Base-by-base conservation (phyloP, 1,140 invertebrate species). In the Macrobrachium nipponense region DNA sequence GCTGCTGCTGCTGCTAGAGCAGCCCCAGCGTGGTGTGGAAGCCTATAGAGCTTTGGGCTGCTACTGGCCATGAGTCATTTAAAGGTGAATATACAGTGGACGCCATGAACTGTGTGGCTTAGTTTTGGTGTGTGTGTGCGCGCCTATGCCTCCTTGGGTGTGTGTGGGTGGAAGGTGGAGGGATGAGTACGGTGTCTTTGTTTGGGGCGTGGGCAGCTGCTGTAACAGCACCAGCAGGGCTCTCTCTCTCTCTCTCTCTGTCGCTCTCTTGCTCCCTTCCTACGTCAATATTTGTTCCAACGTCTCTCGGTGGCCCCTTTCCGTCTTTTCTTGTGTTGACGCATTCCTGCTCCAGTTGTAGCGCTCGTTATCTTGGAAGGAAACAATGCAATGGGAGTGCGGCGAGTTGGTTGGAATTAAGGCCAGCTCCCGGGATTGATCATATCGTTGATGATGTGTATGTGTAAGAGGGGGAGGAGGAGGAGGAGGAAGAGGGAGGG, bases 151-250 rank as follows among this genome's bases (percentile, higher is more conserved):
- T 43, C 23, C 44, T 23, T 44, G 18, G 62, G 78, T 43, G 61
- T 20, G 78, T 43, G 27, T 18, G 78, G 78, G 77, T 79, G 60
- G 78, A 80, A 66, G 78, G 78, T 66, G 60, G 60, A 27, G 78
- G 61, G 44, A 62, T 60, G 78, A 62, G 60, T 62, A 80, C 60
- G 60, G 78, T 80, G 78, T 80, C 62, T 80, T 80, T 80, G 78
- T 80, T 80, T 80, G 78, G 68, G 78, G 60, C 60, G 78, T 80
- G 61, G 78, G 77, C 77, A 80, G 77, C 78, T 64, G 78, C 78
- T 80, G 78, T 80, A 80, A 62, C 62, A 79, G 59, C 76, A 80
- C 78, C 78, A 80, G 23, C 27, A 62, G n/a, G 60, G 60, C 62
- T 60, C 78, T 60, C 77, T 79, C 77, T 62, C 27, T 36, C 27